A percentile compares a stretch with the other conserved stretches of the same genome.
Evolutionary conservation across 2,888 invertebrate genomes (phyloP).

Genomic region (Nebria brevicollis): DNA sequence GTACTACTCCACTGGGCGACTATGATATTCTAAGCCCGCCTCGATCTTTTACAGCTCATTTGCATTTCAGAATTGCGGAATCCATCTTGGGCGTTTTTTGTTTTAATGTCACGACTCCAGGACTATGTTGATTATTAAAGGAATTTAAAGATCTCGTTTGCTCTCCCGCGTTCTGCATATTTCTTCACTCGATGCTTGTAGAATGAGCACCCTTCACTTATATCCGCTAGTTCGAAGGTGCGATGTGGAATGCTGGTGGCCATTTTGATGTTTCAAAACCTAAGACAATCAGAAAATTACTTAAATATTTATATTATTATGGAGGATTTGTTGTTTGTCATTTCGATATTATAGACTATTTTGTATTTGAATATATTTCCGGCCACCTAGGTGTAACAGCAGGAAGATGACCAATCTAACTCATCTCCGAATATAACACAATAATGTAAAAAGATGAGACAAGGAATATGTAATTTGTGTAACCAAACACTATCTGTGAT

Average conservation of each 20-base stretch:
- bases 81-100: constrained; percentile 59
- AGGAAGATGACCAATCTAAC: constrained; percentile 18
- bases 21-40: constrained; percentile 54
- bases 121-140: constrained; percentile 57
- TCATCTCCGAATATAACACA: constrained; percentile 16
- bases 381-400: constrained; percentile 19
- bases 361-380: constrained; percentile 9
- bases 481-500: constrained; percentile 34
- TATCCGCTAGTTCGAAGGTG: background rate
- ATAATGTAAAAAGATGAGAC: constrained; percentile 19
- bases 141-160: constrained; percentile 50
- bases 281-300: background rate
- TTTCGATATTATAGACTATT: background rate
- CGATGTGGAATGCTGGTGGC: constrained; percentile 2
- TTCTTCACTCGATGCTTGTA: constrained; percentile 3
- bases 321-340: too few relatives aligned
- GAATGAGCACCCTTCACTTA: background rate
- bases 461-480: constrained; percentile 30
- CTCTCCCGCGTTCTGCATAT: background rate
- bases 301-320: background rate
- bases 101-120: constrained; percentile 56
- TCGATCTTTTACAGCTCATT: constrained; percentile 63
- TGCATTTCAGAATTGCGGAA: constrained; percentile 62
- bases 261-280: background rate
- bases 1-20: constrained; percentile 48